Evolutionary conservation across 2,113 vertebrate species (phyloP), one percentile per base, ranked within the genome.

Genomic region (Egretta garzetta): DNA sequence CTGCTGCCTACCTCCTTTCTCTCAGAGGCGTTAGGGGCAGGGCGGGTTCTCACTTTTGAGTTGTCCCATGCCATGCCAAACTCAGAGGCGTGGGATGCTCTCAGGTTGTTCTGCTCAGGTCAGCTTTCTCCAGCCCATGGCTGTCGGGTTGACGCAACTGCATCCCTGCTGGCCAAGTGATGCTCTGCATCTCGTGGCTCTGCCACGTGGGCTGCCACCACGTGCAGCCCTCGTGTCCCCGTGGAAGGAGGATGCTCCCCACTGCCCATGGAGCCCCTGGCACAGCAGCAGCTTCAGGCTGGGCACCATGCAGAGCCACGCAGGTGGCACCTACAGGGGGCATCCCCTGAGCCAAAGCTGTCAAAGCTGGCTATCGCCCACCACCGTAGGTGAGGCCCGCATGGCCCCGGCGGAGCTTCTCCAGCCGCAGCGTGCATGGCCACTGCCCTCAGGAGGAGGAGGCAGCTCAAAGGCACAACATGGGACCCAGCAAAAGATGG

Each of bases 231-330:
- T 80, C 4, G 0, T 41, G 58, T 66, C 22, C 50, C 8, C 53
- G 3, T 12, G 52, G 43, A 5, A 86, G 21, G 17, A 73, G 10
- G 35, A 63, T 41, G 47, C 14, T 88, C 24, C 39, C 14, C 21
- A 18, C 15, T 0, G 0, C 33, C 33, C 10, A 0, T 4, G 28
- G 45, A 62, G 80, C 8, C 17, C 24, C 32, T 12, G 12, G 32
- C 6, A 3, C n/a, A 53, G 62, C 33, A 37, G 37, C 2, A 8
- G 23, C 33, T 64, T 72, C n/a, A 45, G 80, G 12, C 28, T 12
- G 15, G 52, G 21, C 35, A 32, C 32, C 4, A 4, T 2, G 0
- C 22, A 35, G 32, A 62, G 43, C 37, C 23, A 1, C 0, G 0
- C 12, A 55, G 56, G 32, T 37, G 33, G 52, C 49, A 22, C 24